Evolutionary conservation across 1,140 invertebrate species (phyloP), one percentile per base, ranked within the genome.

Genomic region (Laupala kohalensis): DNA sequence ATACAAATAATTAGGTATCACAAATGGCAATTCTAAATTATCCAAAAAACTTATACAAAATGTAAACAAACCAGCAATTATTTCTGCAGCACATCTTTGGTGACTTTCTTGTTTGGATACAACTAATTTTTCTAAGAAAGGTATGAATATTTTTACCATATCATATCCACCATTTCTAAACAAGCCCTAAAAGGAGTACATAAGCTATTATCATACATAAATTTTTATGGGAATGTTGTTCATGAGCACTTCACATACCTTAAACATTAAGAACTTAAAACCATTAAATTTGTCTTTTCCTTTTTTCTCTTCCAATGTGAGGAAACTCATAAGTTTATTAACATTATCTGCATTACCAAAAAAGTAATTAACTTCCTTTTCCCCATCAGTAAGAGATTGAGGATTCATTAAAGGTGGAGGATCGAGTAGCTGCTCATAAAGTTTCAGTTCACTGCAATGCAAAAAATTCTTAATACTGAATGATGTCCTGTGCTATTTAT

Each of bases 301-400:
- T 78, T 95, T 95, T 75, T 91, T 90, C 75, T 96, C 94, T 76
- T 97, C 95, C 4, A 96, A 82, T 2, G 91, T 89, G 28, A 92
- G 83, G 78, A 88, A 94, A 3, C 83, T 82, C 4, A 96, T 83
- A 0, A 96, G 81, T 75, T 88, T 88, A 6, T 89, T 84, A 1
- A 97, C 80, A 80, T 90, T 93, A 0, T 83, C 80, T 19, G 86
- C 78, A 75, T 91, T 82, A 0, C 76, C 85, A 77, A 96, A 93
- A 75, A 91, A 91, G 19, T 86, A 81, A 77, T 86, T 86, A 1
- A 96, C 81, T 65, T 86, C 82, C 12, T 80, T 80, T 76, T 94
- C 92, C 13, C 81, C 80, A 23, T 85, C 82, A 25, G 80, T 84
- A 69, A 89, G 79, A 25, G 83, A 77, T 5, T 84, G 83, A 24